phyloP scores from a whole-genome alignment of 2,797 vertebrate genomes.

The Moxostoma hubbsi region DNA sequence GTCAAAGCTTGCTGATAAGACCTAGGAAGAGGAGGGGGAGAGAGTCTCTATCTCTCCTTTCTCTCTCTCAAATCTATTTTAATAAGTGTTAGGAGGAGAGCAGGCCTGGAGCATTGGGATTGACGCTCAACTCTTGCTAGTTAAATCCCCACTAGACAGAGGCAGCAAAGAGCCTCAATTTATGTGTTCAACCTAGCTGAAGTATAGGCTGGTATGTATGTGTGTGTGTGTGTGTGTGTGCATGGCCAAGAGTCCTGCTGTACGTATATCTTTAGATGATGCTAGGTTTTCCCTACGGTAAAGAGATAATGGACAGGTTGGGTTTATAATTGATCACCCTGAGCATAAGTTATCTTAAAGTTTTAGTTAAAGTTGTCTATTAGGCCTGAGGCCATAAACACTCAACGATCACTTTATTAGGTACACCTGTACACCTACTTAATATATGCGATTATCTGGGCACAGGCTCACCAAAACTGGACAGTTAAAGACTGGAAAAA shows the following conservation, averaged over 20 bases:
- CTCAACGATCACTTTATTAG: too few relatives aligned
- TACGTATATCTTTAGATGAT: not conserved
- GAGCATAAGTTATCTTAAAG: too few relatives aligned
- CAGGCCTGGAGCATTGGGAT: constrained; percentile 48
- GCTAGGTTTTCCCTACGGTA: too few relatives aligned
- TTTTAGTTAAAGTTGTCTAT: too few relatives aligned
- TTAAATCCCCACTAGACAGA: constrained; percentile 51
- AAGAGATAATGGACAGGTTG: too few relatives aligned
- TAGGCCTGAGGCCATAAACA: too few relatives aligned
- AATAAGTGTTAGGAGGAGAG: constrained; percentile 60
- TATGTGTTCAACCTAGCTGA: not conserved
- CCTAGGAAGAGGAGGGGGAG: constrained; percentile 49
- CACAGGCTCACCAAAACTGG: too few relatives aligned
- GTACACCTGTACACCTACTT: too few relatives aligned
- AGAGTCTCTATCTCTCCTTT: constrained; percentile 33
- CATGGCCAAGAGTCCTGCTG: not conserved
- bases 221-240: constrained; percentile 9
- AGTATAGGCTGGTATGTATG: not conserved
- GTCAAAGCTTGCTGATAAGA: constrained; percentile 62
- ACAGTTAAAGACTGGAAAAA: too few relatives aligned
- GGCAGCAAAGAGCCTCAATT: constrained; percentile 43
- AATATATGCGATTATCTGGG: too few relatives aligned
- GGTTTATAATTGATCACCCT: too few relatives aligned
- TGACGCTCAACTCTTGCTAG: constrained; percentile 47
- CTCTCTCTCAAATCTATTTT: constrained; percentile 64